Base-by-base conservation (phyloP, 1,140 invertebrate genomes). In the Proales similis region DNA sequence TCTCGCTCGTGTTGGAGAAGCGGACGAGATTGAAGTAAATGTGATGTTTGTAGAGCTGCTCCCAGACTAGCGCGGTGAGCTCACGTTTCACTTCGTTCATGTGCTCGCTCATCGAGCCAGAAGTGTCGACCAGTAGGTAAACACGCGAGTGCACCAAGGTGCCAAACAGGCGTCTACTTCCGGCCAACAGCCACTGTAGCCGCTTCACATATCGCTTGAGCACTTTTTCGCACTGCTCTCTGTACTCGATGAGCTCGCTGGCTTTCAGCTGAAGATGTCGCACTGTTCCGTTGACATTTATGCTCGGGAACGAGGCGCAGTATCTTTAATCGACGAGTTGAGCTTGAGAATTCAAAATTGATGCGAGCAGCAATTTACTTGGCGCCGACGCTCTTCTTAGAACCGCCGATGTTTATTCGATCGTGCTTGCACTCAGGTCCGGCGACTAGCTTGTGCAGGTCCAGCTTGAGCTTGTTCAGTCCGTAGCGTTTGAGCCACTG, bases 61-160 rank as follows among this genome's bases (percentile, higher is more conserved):
- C 75, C 73, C 73, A 75, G 26, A 77, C 66, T 5, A 77, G 68
- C 29, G 70, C 65, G 7, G 72, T 70, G 24, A 77, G 57, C 48
- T 75, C 73, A 53, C 72, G 71, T 68, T 74, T 76, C 20, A 77
- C 65, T 43, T 75, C 72, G 7, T 70, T 68, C 67, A 77, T 71
- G 38, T 70, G 67, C 1, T 68, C 67, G 11, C 70, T 69, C 75
- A 77, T 77, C 5, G 75, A 77, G 4, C 75, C 75, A 11, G 74
- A 76, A 11, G 71, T 75, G 61, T 77, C 75, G n/a, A 77, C 68
- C 39, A 77, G 66, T 12, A 77, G 63, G 5, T 66, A 66, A 62
- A 69, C 68, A 22, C 69, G 70, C 51, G 70, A 71, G 63, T 77
- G 72, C 11, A 72, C 65, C 22, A 77, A 61, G 17, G 72, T 71